Percentiles rank a stretch among this genome's conserved stretches.
Conservation (phyloP, 2,888 invertebrate species). For the Oscheius sp. region DNA sequence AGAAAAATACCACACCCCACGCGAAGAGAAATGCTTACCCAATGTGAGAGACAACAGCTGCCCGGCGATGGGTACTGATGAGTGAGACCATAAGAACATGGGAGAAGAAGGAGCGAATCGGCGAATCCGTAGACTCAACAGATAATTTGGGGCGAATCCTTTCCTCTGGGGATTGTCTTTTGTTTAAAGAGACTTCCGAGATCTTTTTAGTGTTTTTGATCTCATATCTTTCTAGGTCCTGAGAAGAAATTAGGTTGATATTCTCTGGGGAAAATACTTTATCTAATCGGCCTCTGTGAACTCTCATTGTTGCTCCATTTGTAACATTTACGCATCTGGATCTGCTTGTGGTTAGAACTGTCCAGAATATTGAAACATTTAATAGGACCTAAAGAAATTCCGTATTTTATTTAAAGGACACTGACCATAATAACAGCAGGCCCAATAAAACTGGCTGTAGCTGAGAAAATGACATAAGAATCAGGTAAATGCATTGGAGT, state of each 20-base stretch:
- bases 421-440: conserved; percentile 69
- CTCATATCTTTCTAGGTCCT: conserved; percentile 20
- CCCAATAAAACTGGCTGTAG: conserved; percentile 69
- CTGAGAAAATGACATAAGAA: conserved; percentile 69
- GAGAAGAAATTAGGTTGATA: neutral
- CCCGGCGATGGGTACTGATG: conserved; percentile 19
- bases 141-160: conserved; percentile 6
- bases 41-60: conserved; percentile 26
- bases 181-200: conserved; percentile 7
- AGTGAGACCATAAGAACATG: conserved; percentile 43
- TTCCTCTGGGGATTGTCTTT: conserved; percentile 11
- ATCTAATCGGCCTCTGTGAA: conserved; percentile 55
- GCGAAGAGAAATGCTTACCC: conserved; percentile 10
- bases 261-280: neutral
- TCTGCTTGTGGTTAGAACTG: conserved; percentile 61
- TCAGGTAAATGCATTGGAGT: conserved; percentile 64
- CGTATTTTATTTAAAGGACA: neutral
- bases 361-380: conserved; percentile 68
- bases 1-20: too few relatives aligned
- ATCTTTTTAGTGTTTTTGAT: conserved; percentile 12
- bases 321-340: conserved; percentile 51
- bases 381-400: conserved; percentile 54
- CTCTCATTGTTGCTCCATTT: conserved; percentile 56
- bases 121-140: conserved; percentile 18
- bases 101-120: conserved; percentile 44